These are phyloP conservation scores for Hipparchia semele DNA, from an alignment of 2,888 invertebrate species.

Conservation along the genomic window DNA sequence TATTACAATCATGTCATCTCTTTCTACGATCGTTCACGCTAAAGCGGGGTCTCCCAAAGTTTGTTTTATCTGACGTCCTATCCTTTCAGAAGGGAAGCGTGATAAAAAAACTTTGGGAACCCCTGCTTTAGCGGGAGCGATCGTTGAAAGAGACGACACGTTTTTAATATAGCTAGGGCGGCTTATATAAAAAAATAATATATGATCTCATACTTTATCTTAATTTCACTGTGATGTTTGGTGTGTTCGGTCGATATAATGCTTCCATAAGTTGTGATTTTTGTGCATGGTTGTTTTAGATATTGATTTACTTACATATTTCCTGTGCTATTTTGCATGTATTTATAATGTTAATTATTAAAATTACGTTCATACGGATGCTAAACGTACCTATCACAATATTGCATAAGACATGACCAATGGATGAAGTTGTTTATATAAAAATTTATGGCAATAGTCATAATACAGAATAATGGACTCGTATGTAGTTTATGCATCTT, in stretches of 20 bases:
- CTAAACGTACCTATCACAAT: background rate
- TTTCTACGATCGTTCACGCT: no score
- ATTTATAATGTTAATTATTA: slow-evolving; percentile 1
- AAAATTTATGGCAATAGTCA: background rate
- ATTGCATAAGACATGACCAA: background rate
- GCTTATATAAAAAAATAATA: no score
- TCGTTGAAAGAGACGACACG: no score
- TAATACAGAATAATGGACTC: background rate
- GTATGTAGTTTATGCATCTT: slow-evolving; percentile 11
- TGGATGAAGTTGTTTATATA: background rate
- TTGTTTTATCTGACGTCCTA: no score
- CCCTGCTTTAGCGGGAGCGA: no score
- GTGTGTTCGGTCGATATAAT: background rate
- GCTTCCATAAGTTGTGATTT: slow-evolving; percentile 37
- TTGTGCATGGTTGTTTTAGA: slow-evolving; percentile 35
- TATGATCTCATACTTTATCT: no score
- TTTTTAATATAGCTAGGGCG: no score
- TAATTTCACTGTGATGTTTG: background rate
- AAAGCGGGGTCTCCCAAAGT: no score
- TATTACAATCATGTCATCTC: no score
- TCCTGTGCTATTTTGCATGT: slow-evolving; percentile 41
- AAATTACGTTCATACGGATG: background rate
- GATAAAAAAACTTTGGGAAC: no score
- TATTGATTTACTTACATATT: slow-evolving; percentile 33
- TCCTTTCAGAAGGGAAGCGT: no score